A percentile compares a stretch with the other conserved stretches of the same genome.
These are phyloP conservation scores for Trichopoda pennipes DNA, from an alignment of 2,888 invertebrate genomes.

Conservation along the genomic window DNA sequence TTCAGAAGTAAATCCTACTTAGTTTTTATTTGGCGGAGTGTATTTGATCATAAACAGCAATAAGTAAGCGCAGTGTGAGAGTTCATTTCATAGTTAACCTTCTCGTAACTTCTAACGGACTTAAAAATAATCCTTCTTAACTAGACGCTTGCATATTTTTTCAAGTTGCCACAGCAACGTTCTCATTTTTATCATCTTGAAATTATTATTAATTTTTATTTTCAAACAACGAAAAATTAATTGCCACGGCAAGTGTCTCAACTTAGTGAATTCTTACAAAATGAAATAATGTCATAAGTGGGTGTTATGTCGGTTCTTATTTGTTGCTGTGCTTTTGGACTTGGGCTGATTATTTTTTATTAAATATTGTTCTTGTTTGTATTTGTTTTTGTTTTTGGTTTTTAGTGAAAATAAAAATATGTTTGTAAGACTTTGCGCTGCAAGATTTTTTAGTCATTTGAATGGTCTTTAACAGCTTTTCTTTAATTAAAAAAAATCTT, in stretches of 20 bases:
- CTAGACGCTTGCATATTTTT: too few species aligned
- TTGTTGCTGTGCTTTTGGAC: constrained; percentile 54
- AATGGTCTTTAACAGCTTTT: background rate
- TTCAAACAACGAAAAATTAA: constrained; percentile 55
- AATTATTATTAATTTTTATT: constrained; percentile 40
- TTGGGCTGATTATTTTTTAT: constrained; percentile 12
- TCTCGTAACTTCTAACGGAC: too few species aligned
- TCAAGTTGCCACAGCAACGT: constrained; percentile 5
- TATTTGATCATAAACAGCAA: too few species aligned
- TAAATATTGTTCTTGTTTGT: background rate
- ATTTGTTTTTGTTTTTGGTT: background rate
- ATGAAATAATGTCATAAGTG: constrained; percentile 66
- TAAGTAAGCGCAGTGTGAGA: too few species aligned
- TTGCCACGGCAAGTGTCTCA: constrained; percentile 67
- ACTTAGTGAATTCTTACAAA: constrained; percentile 58
- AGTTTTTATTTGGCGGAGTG: too few species aligned
- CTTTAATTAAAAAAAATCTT: background rate
- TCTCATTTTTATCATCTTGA: constrained; percentile 53
- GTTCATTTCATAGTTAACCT: too few species aligned
- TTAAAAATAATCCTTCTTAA: too few species aligned
- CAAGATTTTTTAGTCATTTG: background rate
- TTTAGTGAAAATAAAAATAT: constrained; percentile 15
- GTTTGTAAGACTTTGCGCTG: background rate
- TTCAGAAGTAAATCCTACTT: too few species aligned
- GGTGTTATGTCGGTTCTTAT: constrained; percentile 59